These are phyloP conservation scores for Schrankia costaestrigalis DNA, from an alignment of 2,888 invertebrate genomes.

Conservation along the genomic window DNA sequence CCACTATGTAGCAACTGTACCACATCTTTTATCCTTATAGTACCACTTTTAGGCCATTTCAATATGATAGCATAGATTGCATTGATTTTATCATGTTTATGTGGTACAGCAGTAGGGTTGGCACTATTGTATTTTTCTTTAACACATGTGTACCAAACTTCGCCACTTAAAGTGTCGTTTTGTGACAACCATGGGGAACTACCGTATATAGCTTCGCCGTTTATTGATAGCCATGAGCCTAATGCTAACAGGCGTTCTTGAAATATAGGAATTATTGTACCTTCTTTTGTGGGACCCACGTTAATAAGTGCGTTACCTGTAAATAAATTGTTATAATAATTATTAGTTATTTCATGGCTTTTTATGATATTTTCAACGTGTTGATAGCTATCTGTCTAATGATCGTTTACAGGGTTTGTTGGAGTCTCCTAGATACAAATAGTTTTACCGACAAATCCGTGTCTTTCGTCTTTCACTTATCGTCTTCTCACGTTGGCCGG, in stretches of 20 bases:
- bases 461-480: too few relatives aligned
- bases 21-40: constrained; percentile 55
- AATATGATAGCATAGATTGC: constrained; percentile 85
- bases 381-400: too few relatives aligned
- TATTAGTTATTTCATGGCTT: too few relatives aligned
- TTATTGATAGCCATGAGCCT: constrained; percentile 90
- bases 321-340: constrained; percentile 20
- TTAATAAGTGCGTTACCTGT: constrained; percentile 89
- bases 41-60: constrained; percentile 83
- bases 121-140: constrained; percentile 42
- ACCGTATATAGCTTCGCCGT: constrained; percentile 93
- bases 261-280: constrained; percentile 91
- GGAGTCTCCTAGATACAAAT: too few relatives aligned
- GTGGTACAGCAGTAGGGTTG: constrained; percentile 41
- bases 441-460: too few relatives aligned
- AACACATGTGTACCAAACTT: constrained; percentile 87
- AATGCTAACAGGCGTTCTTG: constrained; percentile 90
- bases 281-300: constrained; percentile 94
- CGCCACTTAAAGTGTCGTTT: constrained; percentile 86
- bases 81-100: constrained; percentile 32
- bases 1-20: constrained; percentile 42
- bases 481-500: too few relatives aligned
- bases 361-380: too few relatives aligned
- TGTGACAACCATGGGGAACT: constrained; percentile 89
- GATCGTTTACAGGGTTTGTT: too few relatives aligned